phyloP scores from a whole-genome alignment of 2,797 vertebrate genomes.

The Poecilia picta region DNA sequence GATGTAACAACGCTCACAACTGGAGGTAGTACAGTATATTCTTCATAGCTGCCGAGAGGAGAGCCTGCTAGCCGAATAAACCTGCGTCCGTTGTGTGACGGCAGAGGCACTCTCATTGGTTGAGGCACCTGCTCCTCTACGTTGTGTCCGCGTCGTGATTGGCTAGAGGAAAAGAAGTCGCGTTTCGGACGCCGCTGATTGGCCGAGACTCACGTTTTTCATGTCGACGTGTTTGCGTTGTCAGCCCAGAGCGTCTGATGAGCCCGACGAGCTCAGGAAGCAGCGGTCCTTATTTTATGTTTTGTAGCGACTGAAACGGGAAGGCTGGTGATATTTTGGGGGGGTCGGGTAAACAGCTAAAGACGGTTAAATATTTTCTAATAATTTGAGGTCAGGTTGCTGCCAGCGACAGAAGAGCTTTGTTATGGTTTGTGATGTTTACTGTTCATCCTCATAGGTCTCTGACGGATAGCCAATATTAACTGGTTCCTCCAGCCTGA shows the following conservation, averaged over 20 bases:
- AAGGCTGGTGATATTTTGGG: background rate
- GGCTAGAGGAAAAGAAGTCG: slow-evolving; percentile 14
- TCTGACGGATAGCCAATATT: slow-evolving; percentile 40
- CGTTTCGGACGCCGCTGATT: slow-evolving; percentile 33
- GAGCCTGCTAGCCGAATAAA: slow-evolving; percentile 43
- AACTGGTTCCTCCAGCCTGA: slow-evolving; percentile 42
- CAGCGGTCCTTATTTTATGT: slow-evolving; percentile 49
- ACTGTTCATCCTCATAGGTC: slow-evolving; percentile 39
- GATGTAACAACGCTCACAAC: slow-evolving; percentile 15
- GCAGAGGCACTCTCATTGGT: slow-evolving; percentile 38
- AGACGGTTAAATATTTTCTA: slow-evolving; percentile 14
- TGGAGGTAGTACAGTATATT: slow-evolving; percentile 6
- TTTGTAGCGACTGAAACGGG: slow-evolving; percentile 44
- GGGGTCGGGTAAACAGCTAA: slow-evolving; percentile 16
- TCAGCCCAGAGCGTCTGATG: slow-evolving; percentile 45
- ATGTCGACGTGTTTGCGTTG: slow-evolving; percentile 46
- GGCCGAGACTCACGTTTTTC: slow-evolving; percentile 47
- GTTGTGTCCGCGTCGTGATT: slow-evolving; percentile 26
- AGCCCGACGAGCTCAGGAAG: slow-evolving; percentile 69
- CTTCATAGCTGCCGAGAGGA: slow-evolving; percentile 15
- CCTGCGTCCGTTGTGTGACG: slow-evolving; percentile 24
- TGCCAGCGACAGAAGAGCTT: slow-evolving; percentile 4
- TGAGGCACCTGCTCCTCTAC: background rate
- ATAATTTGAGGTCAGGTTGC: background rate
- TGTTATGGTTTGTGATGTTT: slow-evolving; percentile 56